Evolutionary conservation across 1,140 invertebrate species (phyloP).

Genomic region (Carposina sasakii): DNA sequence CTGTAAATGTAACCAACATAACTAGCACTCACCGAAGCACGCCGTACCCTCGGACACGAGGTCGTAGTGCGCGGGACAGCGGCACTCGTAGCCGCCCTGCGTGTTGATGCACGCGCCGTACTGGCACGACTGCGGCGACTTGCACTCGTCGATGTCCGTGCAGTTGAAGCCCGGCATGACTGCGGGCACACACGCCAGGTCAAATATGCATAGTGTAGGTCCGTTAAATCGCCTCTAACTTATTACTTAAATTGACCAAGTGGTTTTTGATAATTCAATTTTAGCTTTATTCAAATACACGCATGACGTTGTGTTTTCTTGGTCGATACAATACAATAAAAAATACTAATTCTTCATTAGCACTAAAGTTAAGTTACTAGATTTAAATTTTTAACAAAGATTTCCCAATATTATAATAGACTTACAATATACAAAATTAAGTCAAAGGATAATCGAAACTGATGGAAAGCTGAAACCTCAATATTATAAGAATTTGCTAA

Average conservation of each 20-base stretch:
- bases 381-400: too few species aligned
- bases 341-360: too few species aligned
- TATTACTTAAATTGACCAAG: not conserved
- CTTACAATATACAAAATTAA: too few species aligned
- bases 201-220: not conserved
- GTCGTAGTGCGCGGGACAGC: constrained; percentile 86
- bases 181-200: constrained; percentile 13
- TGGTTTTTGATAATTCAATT: not conserved
- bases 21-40: constrained; percentile 69
- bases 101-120: constrained; percentile 83
- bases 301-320: too few species aligned
- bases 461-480: too few species aligned
- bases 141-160: constrained; percentile 88
- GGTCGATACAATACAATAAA: too few species aligned
- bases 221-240: not conserved
- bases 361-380: too few species aligned
- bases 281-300: too few species aligned
- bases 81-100: constrained; percentile 86
- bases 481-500: too few species aligned
- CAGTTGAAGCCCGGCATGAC: constrained; percentile 74
- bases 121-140: constrained; percentile 79
- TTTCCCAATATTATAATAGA: too few species aligned
- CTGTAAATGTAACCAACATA: too few species aligned
- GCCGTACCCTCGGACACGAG: constrained; percentile 73
- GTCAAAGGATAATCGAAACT: too few species aligned